Percentiles rank a stretch among this genome's conserved stretches.
phyloP scores from a whole-genome alignment of 2,888 invertebrate species.

The Chamaedrilus cognettii region DNA sequence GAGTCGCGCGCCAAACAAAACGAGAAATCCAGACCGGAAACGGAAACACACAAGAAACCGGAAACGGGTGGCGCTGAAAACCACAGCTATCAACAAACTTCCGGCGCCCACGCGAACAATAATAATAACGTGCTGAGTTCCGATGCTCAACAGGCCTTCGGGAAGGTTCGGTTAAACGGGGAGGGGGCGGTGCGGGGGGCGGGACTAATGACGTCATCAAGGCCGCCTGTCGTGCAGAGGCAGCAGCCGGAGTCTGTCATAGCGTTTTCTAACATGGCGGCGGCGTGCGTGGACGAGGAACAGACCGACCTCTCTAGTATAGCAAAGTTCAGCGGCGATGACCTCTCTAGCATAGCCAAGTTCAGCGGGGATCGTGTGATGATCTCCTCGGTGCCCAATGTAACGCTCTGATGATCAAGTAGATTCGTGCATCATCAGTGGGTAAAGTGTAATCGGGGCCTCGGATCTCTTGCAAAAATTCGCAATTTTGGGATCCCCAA shows the following conservation, averaged over 20 bases:
- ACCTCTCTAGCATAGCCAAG: slow-evolving; percentile 1
- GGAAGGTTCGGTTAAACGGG: neutral
- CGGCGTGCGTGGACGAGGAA: slow-evolving; percentile 4
- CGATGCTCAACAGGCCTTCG: neutral
- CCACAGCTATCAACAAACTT: neutral
- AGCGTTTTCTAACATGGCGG: neutral
- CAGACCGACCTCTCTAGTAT: slow-evolving; percentile 6
- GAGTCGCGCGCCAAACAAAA: slow-evolving; percentile 27
- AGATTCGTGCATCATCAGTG: too few species aligned
- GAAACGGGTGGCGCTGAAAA: slow-evolving; percentile 5
- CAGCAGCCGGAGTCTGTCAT: neutral
- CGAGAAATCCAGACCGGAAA: slow-evolving; percentile 19
- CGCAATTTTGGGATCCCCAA: too few species aligned
- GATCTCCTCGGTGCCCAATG: too few species aligned
- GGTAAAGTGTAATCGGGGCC: too few species aligned
- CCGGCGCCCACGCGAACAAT: neutral
- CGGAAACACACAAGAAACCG: slow-evolving; percentile 15
- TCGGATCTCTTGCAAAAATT: too few species aligned
- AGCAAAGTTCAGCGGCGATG: slow-evolving; percentile 7
- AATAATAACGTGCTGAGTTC: neutral
- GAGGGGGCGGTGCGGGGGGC: neutral
- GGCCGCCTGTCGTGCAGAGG: neutral
- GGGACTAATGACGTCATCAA: neutral
- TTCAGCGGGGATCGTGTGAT: too few species aligned
- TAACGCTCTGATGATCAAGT: too few species aligned